Evolutionary conservation across 2,113 vertebrate species (phyloP), one percentile per base, ranked within the genome.

Genomic region (Onychorhynchus coronatus): DNA sequence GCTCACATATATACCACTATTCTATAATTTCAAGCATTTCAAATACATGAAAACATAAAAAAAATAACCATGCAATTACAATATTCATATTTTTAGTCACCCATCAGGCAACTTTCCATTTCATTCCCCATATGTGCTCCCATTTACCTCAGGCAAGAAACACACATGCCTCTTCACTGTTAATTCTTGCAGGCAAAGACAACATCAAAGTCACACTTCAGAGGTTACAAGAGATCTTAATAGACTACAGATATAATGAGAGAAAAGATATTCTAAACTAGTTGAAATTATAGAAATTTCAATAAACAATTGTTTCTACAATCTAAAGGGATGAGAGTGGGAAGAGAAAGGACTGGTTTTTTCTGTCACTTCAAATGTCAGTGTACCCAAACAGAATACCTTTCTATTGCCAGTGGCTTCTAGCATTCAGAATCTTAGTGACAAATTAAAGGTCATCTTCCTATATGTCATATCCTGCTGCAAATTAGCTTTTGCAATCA

Each of bases 391-490:
- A 56, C 31, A 92, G n/a, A 58, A 65, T 25, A 82, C 12, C 58
- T 79, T 72, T 35, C 15, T 80, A 50, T 47, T 66, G 46, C 31
- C 63, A 76, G 67, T 61, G 44, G 23, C 53, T 92, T 41, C 33
- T 87, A 82, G 31, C 58, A 85, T 62, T 27, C 71, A 90, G 59
- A 85, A 82, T 89, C 21, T 59, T 35, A 82, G 46, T 28, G 50
- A 62, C 4, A 94, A 85, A 82, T 81, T 91, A 89, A 91, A 96
- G 75, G 67, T 68, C 53, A 65, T 70, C 76, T 88, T 94, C 46
- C 53, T 70, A 25, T 87, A 94, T 93, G 66, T 49, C 62, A 82
- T 73, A 58, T 70, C 24, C 81, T 79, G 68, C 66, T 79, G 81
- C 2, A 5, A 94, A 91, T 58, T 85, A 85, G 35, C 53, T 79